phyloP scores from a whole-genome alignment of 2,888 invertebrate genomes.

The Lasioglossum malachurum region DNA sequence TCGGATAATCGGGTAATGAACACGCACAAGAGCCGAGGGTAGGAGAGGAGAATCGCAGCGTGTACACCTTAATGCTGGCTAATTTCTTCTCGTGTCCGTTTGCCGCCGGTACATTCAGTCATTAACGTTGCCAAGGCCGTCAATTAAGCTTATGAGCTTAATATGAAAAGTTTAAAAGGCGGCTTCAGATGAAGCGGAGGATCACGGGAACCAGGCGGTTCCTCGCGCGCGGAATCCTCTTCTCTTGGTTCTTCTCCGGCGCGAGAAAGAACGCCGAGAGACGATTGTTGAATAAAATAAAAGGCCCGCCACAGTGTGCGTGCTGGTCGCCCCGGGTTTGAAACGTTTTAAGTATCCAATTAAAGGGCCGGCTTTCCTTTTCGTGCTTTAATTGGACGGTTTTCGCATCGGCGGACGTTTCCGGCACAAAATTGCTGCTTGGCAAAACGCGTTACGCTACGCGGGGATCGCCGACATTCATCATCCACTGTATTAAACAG shows the following conservation, averaged over 20 bases:
- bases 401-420: constrained; percentile 50
- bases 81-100: constrained; percentile 9
- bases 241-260: background rate
- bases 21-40: background rate
- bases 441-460: constrained; percentile 45
- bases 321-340: constrained; percentile 23
- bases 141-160: constrained; percentile 43
- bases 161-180: constrained; percentile 32
- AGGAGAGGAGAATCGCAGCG: background rate
- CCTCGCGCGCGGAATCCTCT: constrained; percentile 7
- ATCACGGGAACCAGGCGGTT: constrained; percentile 16
- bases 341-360: constrained; percentile 57
- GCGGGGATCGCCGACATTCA: constrained; percentile 36
- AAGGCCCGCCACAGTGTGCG: constrained; percentile 32
- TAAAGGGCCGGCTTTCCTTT: constrained; percentile 58
- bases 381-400: constrained; percentile 65
- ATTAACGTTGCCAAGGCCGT: constrained; percentile 27
- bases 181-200: background rate
- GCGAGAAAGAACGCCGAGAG: constrained; percentile 24
- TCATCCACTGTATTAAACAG: constrained; percentile 43
- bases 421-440: constrained; percentile 61
- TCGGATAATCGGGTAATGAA: constrained; percentile 31
- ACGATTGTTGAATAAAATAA: constrained; percentile 52
- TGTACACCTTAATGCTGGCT: constrained; percentile 15
- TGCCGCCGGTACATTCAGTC: constrained; percentile 20